phyloP scores from a whole-genome alignment of 2,888 invertebrate species.

The Tridacna gigas region DNA sequence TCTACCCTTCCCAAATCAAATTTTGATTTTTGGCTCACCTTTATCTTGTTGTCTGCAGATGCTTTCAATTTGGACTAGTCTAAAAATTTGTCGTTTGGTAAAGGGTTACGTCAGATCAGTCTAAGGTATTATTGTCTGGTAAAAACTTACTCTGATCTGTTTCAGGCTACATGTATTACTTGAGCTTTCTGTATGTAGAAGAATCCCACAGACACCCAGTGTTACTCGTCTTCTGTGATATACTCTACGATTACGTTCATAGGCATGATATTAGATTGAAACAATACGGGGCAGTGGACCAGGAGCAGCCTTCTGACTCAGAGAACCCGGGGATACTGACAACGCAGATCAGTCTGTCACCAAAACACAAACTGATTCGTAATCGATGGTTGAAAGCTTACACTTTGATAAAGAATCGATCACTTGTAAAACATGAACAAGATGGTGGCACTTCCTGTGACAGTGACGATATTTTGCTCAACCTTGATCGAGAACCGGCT shows the following conservation, averaged over 20 bases:
- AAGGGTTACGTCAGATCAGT: too few relatives aligned
- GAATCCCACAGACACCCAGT: constrained; percentile 68
- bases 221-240: constrained; percentile 66
- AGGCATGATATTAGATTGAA: constrained; percentile 10
- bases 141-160: not conserved
- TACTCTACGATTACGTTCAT: constrained; percentile 36
- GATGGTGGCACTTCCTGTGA: constrained; percentile 22
- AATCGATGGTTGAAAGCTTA: constrained; percentile 60
- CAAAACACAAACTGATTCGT: constrained; percentile 5
- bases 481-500: not conserved
- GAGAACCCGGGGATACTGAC: not conserved
- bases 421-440: constrained; percentile 12
- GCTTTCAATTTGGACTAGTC: too few relatives aligned
- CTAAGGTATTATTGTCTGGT: not conserved
- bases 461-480: constrained; percentile 6
- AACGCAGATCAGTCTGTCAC: constrained; percentile 7
- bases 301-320: not conserved
- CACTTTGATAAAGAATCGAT: constrained; percentile 47
- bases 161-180: constrained; percentile 65
- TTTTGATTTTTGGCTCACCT: too few relatives aligned
- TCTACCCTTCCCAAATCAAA: too few relatives aligned
- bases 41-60: too few relatives aligned
- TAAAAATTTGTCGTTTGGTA: too few relatives aligned
- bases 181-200: constrained; percentile 65
- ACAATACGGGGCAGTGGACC: not conserved